A percentile compares a stretch with the other conserved stretches of the same genome.
These are phyloP conservation scores for Andricus curvator DNA, from an alignment of 2,888 invertebrate species.

Conservation along the genomic window DNA sequence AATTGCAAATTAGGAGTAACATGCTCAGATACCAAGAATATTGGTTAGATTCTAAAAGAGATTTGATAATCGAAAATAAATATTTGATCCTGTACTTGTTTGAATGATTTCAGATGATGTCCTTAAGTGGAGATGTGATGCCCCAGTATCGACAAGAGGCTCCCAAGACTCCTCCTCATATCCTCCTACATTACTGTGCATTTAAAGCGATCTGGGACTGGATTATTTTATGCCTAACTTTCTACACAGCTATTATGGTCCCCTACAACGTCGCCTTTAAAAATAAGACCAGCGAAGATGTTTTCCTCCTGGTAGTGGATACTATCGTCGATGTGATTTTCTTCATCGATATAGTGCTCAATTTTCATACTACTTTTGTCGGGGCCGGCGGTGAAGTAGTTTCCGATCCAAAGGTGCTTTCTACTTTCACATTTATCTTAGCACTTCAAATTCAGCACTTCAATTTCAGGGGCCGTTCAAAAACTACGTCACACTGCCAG, in stretches of 20 bases:
- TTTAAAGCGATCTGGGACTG: constrained; percentile 99
- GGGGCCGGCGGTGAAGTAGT: constrained; percentile 98
- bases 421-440: constrained; percentile 10
- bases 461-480: too few species aligned
- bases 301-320: constrained; percentile 95
- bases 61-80: not conserved
- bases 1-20: too few species aligned
- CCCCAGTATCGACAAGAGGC: constrained; percentile 99
- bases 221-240: constrained; percentile 99
- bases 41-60: not conserved
- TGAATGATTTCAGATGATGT: constrained; percentile 89
- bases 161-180: constrained; percentile 99
- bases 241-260: constrained; percentile 99
- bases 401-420: constrained; percentile 94
- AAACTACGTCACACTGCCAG: too few species aligned
- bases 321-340: constrained; percentile 99
- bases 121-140: constrained; percentile 98
- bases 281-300: constrained; percentile 98
- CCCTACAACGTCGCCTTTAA: constrained; percentile 99
- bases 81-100: not conserved
- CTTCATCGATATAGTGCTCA: constrained; percentile 99
- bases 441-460: not conserved
- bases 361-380: constrained; percentile 99
- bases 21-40: not conserved
- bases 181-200: constrained; percentile 99